Conservation (phyloP, 1,140 invertebrate genomes). For the Drosophila pallidifrons region DNA sequence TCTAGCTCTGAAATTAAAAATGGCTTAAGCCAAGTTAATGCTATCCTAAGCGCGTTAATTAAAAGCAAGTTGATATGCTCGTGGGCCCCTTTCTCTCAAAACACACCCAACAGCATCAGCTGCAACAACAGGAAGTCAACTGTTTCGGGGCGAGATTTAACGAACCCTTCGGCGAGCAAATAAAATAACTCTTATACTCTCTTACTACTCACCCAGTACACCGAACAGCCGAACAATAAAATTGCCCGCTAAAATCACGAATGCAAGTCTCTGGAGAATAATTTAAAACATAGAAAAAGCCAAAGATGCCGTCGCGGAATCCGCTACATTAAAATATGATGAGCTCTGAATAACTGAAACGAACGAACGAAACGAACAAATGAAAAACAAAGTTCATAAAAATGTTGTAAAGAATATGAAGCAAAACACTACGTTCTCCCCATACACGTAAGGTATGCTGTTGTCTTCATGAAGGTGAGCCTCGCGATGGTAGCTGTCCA, state of each 20-base stretch:
- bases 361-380: conserved; percentile 47
- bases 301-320: conserved; percentile 63
- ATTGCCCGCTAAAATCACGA: conserved; percentile 70
- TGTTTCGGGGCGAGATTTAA: conserved; percentile 32
- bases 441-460: conserved; percentile 49
- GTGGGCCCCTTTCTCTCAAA: not conserved
- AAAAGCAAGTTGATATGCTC: conserved; percentile 64
- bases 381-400: conserved; percentile 81
- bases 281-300: conserved; percentile 79
- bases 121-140: conserved; percentile 64
- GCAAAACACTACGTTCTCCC: conserved; percentile 9
- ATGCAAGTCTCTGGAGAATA: conserved; percentile 76
- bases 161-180: conserved; percentile 3
- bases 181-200: conserved; percentile 7
- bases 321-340: conserved; percentile 81
- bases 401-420: conserved; percentile 70
- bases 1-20: conserved; percentile 77
- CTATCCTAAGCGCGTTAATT: conserved; percentile 77
- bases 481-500: conserved; percentile 12
- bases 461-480: not conserved
- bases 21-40: conserved; percentile 78
- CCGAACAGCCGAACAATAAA: conserved; percentile 39
- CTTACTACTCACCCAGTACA: not conserved
- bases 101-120: conserved; percentile 26
- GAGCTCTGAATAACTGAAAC: conserved; percentile 62